These are phyloP conservation scores for Griposia aprilina DNA, from an alignment of 2,888 invertebrate genomes.

Conservation along the genomic window DNA sequence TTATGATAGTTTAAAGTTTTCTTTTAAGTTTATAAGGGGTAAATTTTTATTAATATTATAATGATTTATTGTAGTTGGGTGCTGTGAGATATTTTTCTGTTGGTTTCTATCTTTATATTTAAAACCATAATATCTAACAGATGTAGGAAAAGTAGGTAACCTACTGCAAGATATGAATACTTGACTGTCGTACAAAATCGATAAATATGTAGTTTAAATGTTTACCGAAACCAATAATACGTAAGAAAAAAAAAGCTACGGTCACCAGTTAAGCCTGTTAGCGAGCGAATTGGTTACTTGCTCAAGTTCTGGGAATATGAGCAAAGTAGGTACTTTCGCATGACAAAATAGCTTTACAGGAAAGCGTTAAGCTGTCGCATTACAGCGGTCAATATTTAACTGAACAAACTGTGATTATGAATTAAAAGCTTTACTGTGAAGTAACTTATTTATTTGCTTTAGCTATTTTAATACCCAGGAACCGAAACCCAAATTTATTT, in stretches of 20 bases:
- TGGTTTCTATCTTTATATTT: background rate
- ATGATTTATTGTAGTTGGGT: conserved; percentile 8
- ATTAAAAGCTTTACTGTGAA: conserved; percentile 6
- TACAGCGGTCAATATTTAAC: conserved; percentile 50
- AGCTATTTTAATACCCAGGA: background rate
- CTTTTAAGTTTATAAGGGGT: conserved; percentile 20
- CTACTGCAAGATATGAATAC: background rate
- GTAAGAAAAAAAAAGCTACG: background rate
- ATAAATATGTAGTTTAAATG: background rate
- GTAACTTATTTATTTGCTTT: conserved; percentile 11
- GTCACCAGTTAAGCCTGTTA: background rate
- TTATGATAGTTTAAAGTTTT: conserved; percentile 58
- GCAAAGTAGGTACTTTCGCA: background rate
- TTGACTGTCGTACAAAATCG: background rate
- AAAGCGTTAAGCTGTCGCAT: conserved; percentile 32
- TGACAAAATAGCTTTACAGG: conserved; percentile 26
- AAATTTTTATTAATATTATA: conserved; percentile 28
- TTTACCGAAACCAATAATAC: background rate
- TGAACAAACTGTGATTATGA: conserved; percentile 14
- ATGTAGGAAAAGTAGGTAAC: background rate
- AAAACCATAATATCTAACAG: background rate
- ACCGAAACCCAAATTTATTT: background rate
- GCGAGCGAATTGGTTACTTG: background rate
- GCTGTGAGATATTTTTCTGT: background rate
- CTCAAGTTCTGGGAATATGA: conserved; percentile 19